Evolutionary conservation across 2,113 vertebrate species (phyloP).

Genomic region (Hoplias malabaricus): DNA sequence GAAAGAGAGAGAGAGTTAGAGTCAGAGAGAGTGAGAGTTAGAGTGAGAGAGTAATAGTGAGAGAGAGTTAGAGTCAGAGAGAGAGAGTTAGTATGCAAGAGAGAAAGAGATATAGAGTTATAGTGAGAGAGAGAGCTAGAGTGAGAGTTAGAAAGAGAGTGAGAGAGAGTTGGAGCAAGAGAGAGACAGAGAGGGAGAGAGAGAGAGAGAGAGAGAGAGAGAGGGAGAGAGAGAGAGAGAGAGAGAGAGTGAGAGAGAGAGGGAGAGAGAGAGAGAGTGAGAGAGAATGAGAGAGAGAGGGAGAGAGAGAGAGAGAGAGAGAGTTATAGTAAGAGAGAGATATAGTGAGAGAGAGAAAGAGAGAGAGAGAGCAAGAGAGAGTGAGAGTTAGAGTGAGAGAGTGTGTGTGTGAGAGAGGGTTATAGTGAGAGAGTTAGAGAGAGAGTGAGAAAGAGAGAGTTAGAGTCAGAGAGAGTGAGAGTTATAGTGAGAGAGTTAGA

Average conservation of each 20-base stretch:
- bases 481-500: constrained; percentile 42
- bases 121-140: constrained; percentile 30
- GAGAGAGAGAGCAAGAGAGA: background rate
- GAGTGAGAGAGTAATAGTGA: constrained; percentile 54
- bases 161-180: constrained; percentile 14
- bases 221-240: background rate
- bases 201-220: background rate
- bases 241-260: background rate
- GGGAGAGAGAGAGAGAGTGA: background rate
- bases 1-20: background rate
- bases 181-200: background rate
- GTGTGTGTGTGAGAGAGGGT: constrained; percentile 53
- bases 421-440: constrained; percentile 60
- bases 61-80: constrained; percentile 56
- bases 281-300: background rate
- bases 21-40: too few species aligned
- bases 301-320: background rate
- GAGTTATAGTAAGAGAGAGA: too few species aligned
- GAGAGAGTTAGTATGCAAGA: too few species aligned
- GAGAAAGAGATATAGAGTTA: too few species aligned
- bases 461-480: too few species aligned
- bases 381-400: background rate
- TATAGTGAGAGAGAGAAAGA: too few species aligned
- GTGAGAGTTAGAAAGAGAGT: constrained; percentile 47
- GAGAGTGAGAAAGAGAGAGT: constrained; percentile 44